phyloP scores from a whole-genome alignment of 2,797 vertebrate genomes.

The Petrocephalus sullivani region DNA sequence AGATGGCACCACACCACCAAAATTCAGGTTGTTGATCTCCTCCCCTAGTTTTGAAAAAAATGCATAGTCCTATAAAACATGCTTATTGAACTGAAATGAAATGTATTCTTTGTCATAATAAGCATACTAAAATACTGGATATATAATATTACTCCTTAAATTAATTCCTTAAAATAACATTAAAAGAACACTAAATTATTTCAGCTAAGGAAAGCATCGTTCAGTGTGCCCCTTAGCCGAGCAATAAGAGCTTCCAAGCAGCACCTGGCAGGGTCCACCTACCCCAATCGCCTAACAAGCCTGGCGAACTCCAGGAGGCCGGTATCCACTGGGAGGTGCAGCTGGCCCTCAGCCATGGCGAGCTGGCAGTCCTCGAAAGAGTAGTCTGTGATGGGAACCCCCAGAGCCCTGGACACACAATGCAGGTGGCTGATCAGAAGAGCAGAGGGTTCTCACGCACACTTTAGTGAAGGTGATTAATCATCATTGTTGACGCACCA shows the following conservation, averaged over 20 bases:
- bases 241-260: background rate
- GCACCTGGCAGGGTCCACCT: constrained; percentile 42
- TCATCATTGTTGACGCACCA: no score
- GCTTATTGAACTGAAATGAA: background rate
- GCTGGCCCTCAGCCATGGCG: constrained; percentile 88
- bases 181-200: background rate
- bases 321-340: constrained; percentile 85
- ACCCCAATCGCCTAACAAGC: constrained; percentile 89
- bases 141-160: no score
- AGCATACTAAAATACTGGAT: background rate
- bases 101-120: background rate
- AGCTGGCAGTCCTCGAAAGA: constrained; percentile 98
- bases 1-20: constrained; percentile 4
- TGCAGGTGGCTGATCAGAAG: constrained; percentile 3
- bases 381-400: constrained; percentile 88
- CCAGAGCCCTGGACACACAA: constrained; percentile 69
- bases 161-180: background rate
- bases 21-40: background rate
- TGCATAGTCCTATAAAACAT: background rate
- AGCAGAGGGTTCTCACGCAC: background rate
- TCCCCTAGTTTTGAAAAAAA: background rate
- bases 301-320: constrained; percentile 92
- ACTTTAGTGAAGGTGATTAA: background rate
- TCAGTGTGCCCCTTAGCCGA: background rate
- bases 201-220: background rate